phyloP scores from a whole-genome alignment of 1,140 invertebrate species.

The Nasonia giraulti region DNA sequence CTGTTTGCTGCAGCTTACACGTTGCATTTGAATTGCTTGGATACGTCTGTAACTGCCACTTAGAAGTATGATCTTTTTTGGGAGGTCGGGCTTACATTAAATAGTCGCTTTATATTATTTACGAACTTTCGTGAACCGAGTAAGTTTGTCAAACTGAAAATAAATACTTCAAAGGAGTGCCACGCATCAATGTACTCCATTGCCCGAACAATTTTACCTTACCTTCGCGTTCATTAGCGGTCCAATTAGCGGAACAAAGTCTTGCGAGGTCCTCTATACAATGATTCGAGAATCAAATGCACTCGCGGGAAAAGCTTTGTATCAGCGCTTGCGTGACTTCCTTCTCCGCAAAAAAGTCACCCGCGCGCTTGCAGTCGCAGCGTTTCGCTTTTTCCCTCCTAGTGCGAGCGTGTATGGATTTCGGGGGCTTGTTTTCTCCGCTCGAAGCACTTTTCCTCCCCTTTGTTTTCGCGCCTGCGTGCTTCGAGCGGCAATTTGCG shows the following conservation, averaged over 20 bases:
- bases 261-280: background rate
- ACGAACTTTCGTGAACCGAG: too few relatives aligned
- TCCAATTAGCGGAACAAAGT: conserved; percentile 45
- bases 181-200: too few relatives aligned
- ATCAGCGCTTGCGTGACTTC: background rate
- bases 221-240: background rate
- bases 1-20: too few relatives aligned
- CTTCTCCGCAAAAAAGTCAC: background rate
- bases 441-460: background rate
- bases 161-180: too few relatives aligned
- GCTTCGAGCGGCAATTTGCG: conserved; percentile 49
- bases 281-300: background rate
- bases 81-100: too few relatives aligned
- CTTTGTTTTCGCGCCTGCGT: background rate
- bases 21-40: too few relatives aligned
- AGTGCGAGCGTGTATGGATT: conserved; percentile 1
- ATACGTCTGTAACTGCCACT: too few relatives aligned
- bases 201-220: too few relatives aligned
- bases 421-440: conserved; percentile 16
- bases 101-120: background rate
- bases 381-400: background rate
- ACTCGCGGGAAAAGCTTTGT: background rate
- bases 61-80: too few relatives aligned
- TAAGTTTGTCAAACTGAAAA: too few relatives aligned
- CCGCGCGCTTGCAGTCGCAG: background rate